Evolutionary conservation across 2,797 vertebrate genomes (phyloP), one percentile per base, ranked within the genome.

Genomic region (Pempheris klunzingeri): DNA sequence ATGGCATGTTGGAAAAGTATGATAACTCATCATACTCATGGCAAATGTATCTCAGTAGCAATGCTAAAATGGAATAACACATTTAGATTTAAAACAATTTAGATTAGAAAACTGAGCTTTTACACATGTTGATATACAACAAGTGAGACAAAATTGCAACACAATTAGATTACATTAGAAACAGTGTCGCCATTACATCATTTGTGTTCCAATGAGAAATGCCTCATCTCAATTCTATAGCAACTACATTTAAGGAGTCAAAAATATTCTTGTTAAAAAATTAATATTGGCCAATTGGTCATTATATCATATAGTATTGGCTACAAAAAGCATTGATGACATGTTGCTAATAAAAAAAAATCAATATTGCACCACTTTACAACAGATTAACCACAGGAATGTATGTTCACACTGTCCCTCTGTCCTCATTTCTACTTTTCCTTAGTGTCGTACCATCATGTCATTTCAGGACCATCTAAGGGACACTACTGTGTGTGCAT

Each of bases 401-500:
- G 62, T 2, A 6, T 66, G 26, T 15, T 62, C 2, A 55, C 32
- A 11, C 5, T 17, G 3, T 12, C 5, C 13, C n/a, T 15, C 2
- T 18, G 8, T 53, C 52, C 18, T 53, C 18, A 50, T 20, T 36
- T 30, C 20, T 26, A 12, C 12, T 57, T 65, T 46, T 39, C 28
- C 54, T 64, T 20, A 24, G 44, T 71, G 24, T 41, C 13, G 32
- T n/a, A 54, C 34, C 17, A 24, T 53, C 13, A 53, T 59, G 49
- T 38, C 4, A 57, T 47, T 38, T 43, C 52, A 24, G 32, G 63
- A 71, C 62, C 54, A 59, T 66, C 49, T 63, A 14, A 57, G 20
- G 50, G 77, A 71, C 68, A 75, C 39, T 63, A 7, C 34, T 63
- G 71, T 79, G 43, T 32, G 39, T 44, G n/a, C 4, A 43, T 30